phyloP scores from a whole-genome alignment of 2,113 vertebrate species.

The Phoxinus phoxinus region DNA sequence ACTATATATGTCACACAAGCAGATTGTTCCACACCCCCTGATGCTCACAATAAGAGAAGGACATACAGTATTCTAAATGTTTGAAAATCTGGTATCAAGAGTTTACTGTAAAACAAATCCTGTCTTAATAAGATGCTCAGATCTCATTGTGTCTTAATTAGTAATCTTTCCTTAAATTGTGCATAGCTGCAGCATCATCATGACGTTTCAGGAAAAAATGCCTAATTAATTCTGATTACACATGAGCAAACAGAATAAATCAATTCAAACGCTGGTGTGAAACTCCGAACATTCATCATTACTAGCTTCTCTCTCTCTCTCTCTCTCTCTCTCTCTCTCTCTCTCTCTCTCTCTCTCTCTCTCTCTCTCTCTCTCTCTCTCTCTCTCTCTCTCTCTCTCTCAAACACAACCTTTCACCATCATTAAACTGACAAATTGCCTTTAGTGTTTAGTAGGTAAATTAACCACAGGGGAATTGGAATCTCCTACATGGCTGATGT shows the following conservation, averaged over 20 bases:
- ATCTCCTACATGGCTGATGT: constrained; percentile 30
- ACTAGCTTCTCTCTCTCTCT: background rate
- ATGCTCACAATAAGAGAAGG: background rate
- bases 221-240: constrained; percentile 39
- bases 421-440: constrained; percentile 62
- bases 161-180: background rate
- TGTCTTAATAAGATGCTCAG: background rate
- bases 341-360: too few relatives aligned
- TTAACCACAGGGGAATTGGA: constrained; percentile 45
- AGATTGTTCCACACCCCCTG: constrained; percentile 2
- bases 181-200: constrained; percentile 35
- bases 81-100: background rate
- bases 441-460: constrained; percentile 61
- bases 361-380: too few relatives aligned
- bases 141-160: constrained; percentile 1
- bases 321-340: too few relatives aligned
- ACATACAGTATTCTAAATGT: background rate
- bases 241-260: constrained; percentile 37
- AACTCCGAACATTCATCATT: constrained; percentile 19
- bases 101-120: background rate
- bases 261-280: constrained; percentile 28
- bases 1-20: background rate
- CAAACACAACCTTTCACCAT: constrained; percentile 54
- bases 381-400: background rate
- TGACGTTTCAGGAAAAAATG: constrained; percentile 15